Conservation (phyloP, 2,888 invertebrate genomes). For the Pristionchus maxplancki region DNA sequence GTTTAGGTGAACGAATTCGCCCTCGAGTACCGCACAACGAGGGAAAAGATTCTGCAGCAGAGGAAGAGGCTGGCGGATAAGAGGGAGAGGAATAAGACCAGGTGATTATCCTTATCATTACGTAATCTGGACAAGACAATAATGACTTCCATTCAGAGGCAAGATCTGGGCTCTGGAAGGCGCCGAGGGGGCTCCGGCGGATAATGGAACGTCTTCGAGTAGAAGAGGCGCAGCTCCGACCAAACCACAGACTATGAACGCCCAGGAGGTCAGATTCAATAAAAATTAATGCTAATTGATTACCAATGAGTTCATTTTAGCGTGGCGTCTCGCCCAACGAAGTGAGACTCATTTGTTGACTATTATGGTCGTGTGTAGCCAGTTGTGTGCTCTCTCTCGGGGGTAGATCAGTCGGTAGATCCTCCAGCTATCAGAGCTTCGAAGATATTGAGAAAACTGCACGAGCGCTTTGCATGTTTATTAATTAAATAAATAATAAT, state of each 20-base stretch:
- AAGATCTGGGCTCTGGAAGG: constrained; percentile 84
- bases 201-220: constrained; percentile 5
- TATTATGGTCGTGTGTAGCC: constrained; percentile 12
- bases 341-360: constrained; percentile 15
- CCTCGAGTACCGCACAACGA: constrained; percentile 95
- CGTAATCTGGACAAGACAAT: too few relatives aligned
- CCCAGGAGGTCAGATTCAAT: constrained; percentile 50
- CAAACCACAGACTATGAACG: constrained; percentile 29
- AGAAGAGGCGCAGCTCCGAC: constrained; percentile 53
- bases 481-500: neutral
- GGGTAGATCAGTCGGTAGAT: neutral
- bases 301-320: neutral
- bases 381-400: neutral
- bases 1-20: constrained; percentile 89
- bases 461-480: constrained; percentile 34
- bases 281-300: neutral
- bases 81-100: constrained; percentile 95
- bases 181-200: constrained; percentile 53
- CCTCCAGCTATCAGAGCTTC: neutral
- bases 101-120: constrained; percentile 78
- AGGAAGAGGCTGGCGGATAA: constrained; percentile 76
- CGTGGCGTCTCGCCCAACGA: constrained; percentile 3
- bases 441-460: neutral
- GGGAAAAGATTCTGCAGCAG: constrained; percentile 95
- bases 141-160: too few relatives aligned